These are phyloP conservation scores for Gymnorhina tibicen DNA, from an alignment of 2,113 vertebrate genomes.

Conservation along the genomic window DNA sequence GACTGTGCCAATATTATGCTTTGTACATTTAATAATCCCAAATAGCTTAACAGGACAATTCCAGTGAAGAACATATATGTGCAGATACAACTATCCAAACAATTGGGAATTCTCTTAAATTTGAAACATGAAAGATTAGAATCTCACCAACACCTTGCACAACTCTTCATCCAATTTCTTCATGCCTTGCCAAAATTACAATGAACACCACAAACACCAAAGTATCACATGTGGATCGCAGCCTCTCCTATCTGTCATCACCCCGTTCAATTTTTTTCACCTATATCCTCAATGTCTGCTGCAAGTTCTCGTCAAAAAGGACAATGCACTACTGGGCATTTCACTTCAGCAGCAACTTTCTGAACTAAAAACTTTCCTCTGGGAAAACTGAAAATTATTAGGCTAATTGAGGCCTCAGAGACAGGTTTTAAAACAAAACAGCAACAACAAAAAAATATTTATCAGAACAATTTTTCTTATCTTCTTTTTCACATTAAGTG, in stretches of 20 bases:
- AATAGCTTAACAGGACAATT: background rate
- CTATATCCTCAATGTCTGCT: background rate
- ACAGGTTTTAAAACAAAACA: background rate
- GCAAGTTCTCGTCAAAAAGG: background rate
- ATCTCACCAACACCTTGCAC: background rate
- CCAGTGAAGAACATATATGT: background rate
- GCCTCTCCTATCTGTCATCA: background rate
- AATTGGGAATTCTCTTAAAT: background rate
- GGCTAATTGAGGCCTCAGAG: background rate
- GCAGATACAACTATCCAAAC: background rate
- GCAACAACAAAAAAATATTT: background rate
- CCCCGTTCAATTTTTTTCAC: background rate
- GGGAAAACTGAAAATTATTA: background rate
- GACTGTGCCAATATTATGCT: too few relatives aligned
- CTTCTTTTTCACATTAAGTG: background rate
- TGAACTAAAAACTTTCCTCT: background rate
- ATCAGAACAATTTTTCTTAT: background rate
- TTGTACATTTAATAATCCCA: rapidly evolving
- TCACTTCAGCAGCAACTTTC: background rate
- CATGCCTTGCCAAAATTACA: background rate
- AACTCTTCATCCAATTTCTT: background rate
- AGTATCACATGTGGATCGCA: background rate
- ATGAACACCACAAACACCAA: background rate
- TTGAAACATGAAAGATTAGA: background rate
- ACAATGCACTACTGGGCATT: background rate